Conservation (phyloP, 2,888 invertebrate species). For the Teleiodes luculella region DNA sequence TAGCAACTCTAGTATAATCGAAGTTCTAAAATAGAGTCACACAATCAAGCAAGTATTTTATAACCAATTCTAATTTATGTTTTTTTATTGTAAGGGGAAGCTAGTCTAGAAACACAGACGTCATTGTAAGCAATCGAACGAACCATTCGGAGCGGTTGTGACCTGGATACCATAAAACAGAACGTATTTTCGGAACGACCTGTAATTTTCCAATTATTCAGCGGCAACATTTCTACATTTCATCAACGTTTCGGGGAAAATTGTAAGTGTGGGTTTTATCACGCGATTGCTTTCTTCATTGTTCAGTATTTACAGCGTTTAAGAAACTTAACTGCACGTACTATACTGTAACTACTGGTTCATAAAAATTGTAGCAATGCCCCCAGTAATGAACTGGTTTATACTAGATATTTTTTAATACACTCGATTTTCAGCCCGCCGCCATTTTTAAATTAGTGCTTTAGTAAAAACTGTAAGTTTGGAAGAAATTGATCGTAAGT, state of each 20-base stretch:
- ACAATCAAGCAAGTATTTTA: no score
- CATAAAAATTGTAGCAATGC: not conserved
- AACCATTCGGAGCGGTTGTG: not conserved
- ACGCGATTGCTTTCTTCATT: slow-evolving; percentile 4
- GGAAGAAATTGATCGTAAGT: no score
- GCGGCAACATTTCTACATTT: slow-evolving; percentile 1
- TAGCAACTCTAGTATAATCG: no score
- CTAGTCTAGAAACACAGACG: no score
- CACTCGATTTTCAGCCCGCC: no score
- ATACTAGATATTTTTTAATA: no score
- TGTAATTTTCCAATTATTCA: slow-evolving; percentile 9
- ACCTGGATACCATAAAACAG: slow-evolving; percentile 6
- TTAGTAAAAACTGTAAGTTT: no score
- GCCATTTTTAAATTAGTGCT: no score
- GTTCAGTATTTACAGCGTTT: not conserved
- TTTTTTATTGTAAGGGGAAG: no score
- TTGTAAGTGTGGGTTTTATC: slow-evolving; percentile 4
- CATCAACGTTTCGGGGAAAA: slow-evolving; percentile 4
- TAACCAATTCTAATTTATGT: no score
- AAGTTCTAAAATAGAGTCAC: no score
- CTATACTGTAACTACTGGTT: not conserved
- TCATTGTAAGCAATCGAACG: not conserved
- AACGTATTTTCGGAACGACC: slow-evolving; percentile 1
- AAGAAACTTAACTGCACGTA: not conserved
- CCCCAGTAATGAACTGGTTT: not conserved